Evolutionary conservation across 2,888 invertebrate genomes (phyloP).

Genomic region (Metallyticus violacea): DNA sequence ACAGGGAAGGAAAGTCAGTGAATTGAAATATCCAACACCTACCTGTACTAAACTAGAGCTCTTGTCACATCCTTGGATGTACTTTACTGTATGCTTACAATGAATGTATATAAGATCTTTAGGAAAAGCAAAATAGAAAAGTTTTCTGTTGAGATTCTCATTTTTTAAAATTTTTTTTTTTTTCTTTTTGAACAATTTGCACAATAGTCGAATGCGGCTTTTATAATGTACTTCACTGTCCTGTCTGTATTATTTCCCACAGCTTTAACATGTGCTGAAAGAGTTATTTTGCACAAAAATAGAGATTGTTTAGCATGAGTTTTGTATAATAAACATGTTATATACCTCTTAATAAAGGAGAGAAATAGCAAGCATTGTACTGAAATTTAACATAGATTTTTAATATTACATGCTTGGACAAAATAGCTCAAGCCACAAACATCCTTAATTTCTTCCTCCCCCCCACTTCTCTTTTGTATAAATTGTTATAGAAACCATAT

Average conservation of each 20-base stretch:
- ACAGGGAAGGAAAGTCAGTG: slow-evolving; percentile 11
- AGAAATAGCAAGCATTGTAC: neutral
- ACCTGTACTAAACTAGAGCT: neutral
- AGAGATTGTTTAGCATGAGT: neutral
- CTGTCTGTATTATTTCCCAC: neutral
- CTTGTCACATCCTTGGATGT: neutral
- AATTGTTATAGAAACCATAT: too few relatives aligned
- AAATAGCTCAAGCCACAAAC: too few relatives aligned
- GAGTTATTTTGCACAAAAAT: neutral
- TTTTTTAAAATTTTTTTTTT: neutral
- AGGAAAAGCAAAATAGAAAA: neutral
- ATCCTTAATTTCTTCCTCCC: too few relatives aligned
- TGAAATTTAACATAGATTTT: neutral
- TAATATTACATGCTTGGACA: neutral
- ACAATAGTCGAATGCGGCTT: neutral
- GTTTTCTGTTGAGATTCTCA: neutral
- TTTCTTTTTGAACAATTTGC: neutral
- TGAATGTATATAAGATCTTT: neutral
- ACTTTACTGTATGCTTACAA: neutral
- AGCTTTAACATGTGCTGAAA: neutral
- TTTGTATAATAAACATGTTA: neutral
- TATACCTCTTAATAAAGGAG: neutral
- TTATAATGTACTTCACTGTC: neutral
- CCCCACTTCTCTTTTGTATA: too few relatives aligned
- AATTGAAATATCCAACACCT: neutral